These are phyloP conservation scores for Alfaro cultratus DNA, from an alignment of 2,797 vertebrate genomes.

Conservation along the genomic window DNA sequence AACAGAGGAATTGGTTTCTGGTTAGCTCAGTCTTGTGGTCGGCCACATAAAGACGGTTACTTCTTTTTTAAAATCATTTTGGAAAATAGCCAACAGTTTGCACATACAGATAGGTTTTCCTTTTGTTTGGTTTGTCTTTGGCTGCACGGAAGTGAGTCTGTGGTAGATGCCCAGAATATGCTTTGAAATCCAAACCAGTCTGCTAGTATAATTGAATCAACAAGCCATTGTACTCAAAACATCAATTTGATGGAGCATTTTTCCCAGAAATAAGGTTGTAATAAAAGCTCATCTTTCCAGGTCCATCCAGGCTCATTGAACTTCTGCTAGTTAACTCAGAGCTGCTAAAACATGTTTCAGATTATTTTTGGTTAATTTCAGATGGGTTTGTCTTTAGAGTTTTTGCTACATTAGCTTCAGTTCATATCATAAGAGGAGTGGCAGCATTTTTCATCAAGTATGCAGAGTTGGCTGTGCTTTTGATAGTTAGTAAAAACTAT, in stretches of 20 bases:
- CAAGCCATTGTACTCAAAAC: neutral
- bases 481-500: neutral
- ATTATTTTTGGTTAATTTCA: conserved; percentile 25
- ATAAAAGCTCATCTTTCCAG: neutral
- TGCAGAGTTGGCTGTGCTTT: no score
- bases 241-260: neutral
- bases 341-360: neutral
- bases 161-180: neutral
- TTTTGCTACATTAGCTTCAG: neutral
- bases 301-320: neutral
- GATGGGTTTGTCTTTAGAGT: neutral
- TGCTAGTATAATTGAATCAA: neutral
- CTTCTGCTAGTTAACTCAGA: neutral
- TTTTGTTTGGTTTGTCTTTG: neutral
- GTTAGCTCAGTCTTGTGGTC: neutral
- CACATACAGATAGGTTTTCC: neutral
- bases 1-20: neutral
- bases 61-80: neutral
- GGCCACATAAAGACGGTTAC: neutral
- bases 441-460: conserved; percentile 1
- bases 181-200: neutral
- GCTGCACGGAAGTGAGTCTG: neutral
- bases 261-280: neutral
- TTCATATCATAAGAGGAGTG: neutral
- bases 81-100: neutral